These are phyloP conservation scores for Holothuria glaberrima DNA, from an alignment of 35 echinoderm and acorn worm species.

Conservation along the genomic window DNA sequence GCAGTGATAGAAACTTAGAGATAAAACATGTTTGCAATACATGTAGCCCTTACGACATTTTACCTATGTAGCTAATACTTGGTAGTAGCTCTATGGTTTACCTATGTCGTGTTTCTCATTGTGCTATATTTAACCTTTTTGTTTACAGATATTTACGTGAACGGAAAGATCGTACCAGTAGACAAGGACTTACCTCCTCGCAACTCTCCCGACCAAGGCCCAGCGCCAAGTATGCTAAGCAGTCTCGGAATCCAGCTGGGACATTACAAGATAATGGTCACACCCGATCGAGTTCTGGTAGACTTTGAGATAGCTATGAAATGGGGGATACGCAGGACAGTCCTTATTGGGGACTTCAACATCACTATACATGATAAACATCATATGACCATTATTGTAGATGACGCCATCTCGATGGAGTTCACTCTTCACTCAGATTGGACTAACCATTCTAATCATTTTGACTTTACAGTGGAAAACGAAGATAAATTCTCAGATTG, in stretches of 20 bases:
- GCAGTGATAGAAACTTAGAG: too few species aligned
- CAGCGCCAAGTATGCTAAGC: not conserved
- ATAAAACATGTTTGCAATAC: too few species aligned
- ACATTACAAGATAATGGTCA: constrained; percentile 9
- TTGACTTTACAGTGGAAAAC: constrained; percentile 15
- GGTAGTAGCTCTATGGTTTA: too few species aligned
- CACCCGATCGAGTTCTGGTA: not conserved
- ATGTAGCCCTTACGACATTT: too few species aligned
- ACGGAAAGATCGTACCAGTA: constrained; percentile 20
- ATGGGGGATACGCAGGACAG: not conserved
- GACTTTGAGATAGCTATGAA: constrained; percentile 27
- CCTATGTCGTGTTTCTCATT: too few species aligned
- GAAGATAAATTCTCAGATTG: not conserved
- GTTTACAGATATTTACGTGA: constrained; percentile 30
- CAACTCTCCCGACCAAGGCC: not conserved
- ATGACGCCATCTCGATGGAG: not conserved
- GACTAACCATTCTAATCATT: not conserved
- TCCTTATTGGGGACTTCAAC: constrained; percentile 5
- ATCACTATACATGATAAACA: not conserved
- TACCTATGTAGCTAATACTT: too few species aligned
- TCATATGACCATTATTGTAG: not conserved
- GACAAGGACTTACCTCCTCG: not conserved
- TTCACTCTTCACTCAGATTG: constrained; percentile 3
- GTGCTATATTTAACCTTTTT: not conserved
- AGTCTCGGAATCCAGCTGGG: constrained; percentile 34